A percentile compares a stretch with the other conserved stretches of the same genome.
phyloP scores from a whole-genome alignment of 2,797 vertebrate genomes.

The Zonotrichia albicollis region DNA sequence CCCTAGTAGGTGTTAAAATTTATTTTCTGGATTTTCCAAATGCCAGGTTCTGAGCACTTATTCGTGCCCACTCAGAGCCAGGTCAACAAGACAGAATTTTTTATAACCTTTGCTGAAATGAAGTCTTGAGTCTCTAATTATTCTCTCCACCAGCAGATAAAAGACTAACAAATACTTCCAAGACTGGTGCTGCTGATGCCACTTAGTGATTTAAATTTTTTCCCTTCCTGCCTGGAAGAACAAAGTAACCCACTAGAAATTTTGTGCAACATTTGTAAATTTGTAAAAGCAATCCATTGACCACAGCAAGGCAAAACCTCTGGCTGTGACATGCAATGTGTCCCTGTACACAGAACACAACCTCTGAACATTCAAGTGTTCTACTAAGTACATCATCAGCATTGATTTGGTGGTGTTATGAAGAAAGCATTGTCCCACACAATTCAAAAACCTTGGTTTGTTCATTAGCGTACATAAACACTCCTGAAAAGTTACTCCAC shows the following conservation, averaged over 20 bases:
- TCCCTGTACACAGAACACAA: not conserved
- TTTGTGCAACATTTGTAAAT: not conserved
- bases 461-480: not conserved
- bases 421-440: not conserved
- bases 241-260: not conserved
- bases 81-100: conserved; percentile 49
- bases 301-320: not conserved
- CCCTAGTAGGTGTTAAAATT: conserved; percentile 53
- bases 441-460: not conserved
- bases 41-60: conserved; percentile 57
- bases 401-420: not conserved
- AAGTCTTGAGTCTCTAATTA: conserved; percentile 30
- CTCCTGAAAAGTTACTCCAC: not conserved
- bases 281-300: not conserved
- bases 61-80: conserved; percentile 42
- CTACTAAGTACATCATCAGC: not conserved
- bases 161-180: not conserved
- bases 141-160: not conserved
- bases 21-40: conserved; percentile 64
- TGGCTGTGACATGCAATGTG: not conserved
- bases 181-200: not conserved
- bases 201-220: not conserved
- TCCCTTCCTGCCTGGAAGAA: not conserved
- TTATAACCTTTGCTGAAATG: conserved; percentile 5
- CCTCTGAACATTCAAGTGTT: not conserved